Evolutionary conservation across 2,113 vertebrate genomes (phyloP), one percentile per base, ranked within the genome.

Genomic region (Colinus virginianus): DNA sequence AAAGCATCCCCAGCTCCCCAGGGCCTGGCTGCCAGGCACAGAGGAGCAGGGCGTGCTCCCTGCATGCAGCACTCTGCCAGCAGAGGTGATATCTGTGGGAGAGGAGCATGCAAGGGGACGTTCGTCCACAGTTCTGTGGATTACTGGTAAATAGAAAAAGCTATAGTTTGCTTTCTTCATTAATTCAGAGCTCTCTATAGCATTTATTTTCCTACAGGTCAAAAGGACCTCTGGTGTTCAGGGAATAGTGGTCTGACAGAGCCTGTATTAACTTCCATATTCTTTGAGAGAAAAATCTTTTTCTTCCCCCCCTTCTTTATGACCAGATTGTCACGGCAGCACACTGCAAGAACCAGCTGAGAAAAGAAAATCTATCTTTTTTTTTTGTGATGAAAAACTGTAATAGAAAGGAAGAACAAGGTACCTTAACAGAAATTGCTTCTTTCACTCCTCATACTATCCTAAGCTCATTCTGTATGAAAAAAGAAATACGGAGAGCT

Each of bases 151-250:
- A 93, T 76, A 46, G 71, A 28, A 90, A 91, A 91, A 81, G 64
- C 74, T 43, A 0, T 67, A 25, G 86, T 96, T 95, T 93, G 43
- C 87, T 82, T 90, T 94, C 75, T 80, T 93, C 67, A 75, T 94
- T 88, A 93, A 91, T 94, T 81, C 90, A 82, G 81, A 80, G 72
- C 64, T 92, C 80, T 84, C 90, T 61, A 45, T 55, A 61, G 88
- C 56, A 78, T 69, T 94, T 91, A 42, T 94, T 86, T 90, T 78
- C 78, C 71, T 84, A 86, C 70, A 85, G 94, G 79, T 84, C 89
- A 94, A 88, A 91, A 77, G 77, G 91, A 93, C 28, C 70, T 88
- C 61, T 90, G 85, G 64, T 91, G 81, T 45, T 95, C 62, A 38
- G 90, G 92, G 87, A 89, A 88, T 3, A 83, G 66, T 16, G 72